Percentiles rank a stretch among this genome's conserved stretches.
Evolutionary conservation across 2,797 vertebrate genomes (phyloP).

Genomic region (Sebastes minor): DNA sequence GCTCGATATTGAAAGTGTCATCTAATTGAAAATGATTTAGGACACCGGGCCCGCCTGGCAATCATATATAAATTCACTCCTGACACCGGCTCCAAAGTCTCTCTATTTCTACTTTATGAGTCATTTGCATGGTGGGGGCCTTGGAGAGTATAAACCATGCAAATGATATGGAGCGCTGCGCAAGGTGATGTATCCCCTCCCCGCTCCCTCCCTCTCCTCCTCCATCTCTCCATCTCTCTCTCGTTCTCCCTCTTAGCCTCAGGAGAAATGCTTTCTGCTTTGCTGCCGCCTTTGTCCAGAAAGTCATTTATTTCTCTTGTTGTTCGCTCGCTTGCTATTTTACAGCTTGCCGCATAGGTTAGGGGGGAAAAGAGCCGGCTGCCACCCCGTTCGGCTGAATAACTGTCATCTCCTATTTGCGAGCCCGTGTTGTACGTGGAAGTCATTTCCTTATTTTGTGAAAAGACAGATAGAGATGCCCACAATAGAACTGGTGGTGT

Average conservation of each 20-base stretch:
- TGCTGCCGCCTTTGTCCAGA: conserved; percentile 79
- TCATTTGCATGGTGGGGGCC: conserved; percentile 84
- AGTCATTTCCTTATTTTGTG: conserved; percentile 72
- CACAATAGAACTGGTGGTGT: conserved; percentile 45
- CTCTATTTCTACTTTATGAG: conserved; percentile 83
- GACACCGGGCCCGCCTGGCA: conserved; percentile 73
- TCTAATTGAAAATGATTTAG: conserved; percentile 88
- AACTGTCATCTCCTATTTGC: conserved; percentile 78
- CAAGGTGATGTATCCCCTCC: conserved; percentile 77
- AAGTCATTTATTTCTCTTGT: conserved; percentile 82
- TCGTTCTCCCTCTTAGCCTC: conserved; percentile 72
- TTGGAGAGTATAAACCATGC: conserved; percentile 84
- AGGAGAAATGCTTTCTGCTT: conserved; percentile 81
- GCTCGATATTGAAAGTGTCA: conserved; percentile 86
- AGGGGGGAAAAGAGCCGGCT: conserved; percentile 37
- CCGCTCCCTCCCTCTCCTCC: conserved; percentile 25
- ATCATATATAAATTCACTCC: conserved; percentile 84
- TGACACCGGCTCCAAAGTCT: conserved; percentile 82
- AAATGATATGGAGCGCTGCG: conserved; percentile 81
- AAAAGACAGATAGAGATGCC: conserved; percentile 50
- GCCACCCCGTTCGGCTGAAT: conserved; percentile 62
- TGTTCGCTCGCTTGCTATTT: conserved; percentile 72
- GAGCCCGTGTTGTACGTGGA: conserved; percentile 50
- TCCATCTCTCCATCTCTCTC: conserved; percentile 62
- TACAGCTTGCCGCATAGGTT: conserved; percentile 74